These are phyloP conservation scores for Agonopterix arenella DNA, from an alignment of 2,888 invertebrate genomes.

Conservation along the genomic window DNA sequence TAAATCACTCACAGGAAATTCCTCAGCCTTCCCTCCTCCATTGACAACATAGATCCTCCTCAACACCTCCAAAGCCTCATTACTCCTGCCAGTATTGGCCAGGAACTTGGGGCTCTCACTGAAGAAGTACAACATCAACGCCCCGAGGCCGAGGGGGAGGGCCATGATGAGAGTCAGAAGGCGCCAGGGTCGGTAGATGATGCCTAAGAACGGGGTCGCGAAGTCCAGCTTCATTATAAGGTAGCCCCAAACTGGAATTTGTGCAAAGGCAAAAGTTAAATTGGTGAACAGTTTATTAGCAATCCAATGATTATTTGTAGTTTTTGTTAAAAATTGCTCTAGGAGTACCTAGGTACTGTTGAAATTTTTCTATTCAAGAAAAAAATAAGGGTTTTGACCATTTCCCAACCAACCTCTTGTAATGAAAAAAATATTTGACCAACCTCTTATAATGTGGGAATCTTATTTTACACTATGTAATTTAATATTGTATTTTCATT, in stretches of 20 bases:
- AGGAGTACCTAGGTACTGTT: too few species aligned
- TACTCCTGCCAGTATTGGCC: constrained; percentile 78
- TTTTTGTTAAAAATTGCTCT: too few species aligned
- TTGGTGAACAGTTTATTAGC: too few species aligned
- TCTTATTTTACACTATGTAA: too few species aligned
- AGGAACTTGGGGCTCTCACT: constrained; percentile 88
- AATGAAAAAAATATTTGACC: too few species aligned
- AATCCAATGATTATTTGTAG: too few species aligned
- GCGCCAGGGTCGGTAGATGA: constrained; percentile 56
- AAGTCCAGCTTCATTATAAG: constrained; percentile 56
- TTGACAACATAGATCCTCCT: constrained; percentile 77
- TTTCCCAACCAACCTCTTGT: too few species aligned
- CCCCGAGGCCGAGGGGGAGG: constrained; percentile 79
- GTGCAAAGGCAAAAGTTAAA: too few species aligned
- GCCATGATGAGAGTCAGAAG: constrained; percentile 66
- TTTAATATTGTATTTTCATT: too few species aligned
- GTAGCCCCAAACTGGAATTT: constrained; percentile 47
- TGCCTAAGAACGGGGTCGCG: constrained; percentile 39
- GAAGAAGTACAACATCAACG: constrained; percentile 73
- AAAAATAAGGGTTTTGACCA: too few species aligned
- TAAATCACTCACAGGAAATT: constrained; percentile 44
- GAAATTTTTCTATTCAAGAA: too few species aligned
- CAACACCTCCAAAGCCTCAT: constrained; percentile 79
- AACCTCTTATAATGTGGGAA: too few species aligned
- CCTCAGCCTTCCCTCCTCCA: constrained; percentile 51